phyloP scores from a whole-genome alignment of 1,140 invertebrate genomes.

The Pogonomyrmex californicus region DNA sequence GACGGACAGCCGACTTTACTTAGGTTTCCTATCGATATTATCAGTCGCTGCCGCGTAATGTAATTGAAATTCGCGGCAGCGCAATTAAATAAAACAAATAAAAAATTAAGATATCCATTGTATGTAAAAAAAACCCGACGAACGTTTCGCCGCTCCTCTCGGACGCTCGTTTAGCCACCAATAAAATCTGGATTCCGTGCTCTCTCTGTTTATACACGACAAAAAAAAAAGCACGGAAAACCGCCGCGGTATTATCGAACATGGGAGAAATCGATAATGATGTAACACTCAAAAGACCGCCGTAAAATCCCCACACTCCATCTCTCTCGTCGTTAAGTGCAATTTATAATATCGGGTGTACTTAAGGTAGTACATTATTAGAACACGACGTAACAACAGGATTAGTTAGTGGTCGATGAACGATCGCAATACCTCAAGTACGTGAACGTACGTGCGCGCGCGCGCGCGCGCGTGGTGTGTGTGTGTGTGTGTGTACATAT shows the following conservation, averaged over 20 bases:
- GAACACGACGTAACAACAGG: constrained; percentile 25
- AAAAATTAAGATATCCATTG: constrained; percentile 38
- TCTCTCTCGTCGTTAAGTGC: constrained; percentile 1
- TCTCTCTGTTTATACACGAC: constrained; percentile 9
- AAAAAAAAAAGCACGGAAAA: constrained; percentile 32
- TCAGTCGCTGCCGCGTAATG: neutral
- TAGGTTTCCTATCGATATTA: constrained; percentile 45
- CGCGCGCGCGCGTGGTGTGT: neutral
- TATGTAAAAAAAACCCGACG: neutral
- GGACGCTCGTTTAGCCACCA: neutral
- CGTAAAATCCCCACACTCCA: neutral
- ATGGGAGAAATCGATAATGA: constrained; percentile 58
- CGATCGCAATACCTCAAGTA: constrained; percentile 19
- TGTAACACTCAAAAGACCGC: constrained; percentile 7
- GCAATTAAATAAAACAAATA: constrained; percentile 45
- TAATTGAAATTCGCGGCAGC: constrained; percentile 41
- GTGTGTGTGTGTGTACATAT: neutral
- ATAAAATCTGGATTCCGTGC: constrained; percentile 42
- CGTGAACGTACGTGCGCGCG: neutral
- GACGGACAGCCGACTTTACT: constrained; percentile 44
- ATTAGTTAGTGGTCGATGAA: constrained; percentile 20
- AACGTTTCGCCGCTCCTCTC: neutral
- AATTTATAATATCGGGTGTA: constrained; percentile 53
- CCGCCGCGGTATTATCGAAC: constrained; percentile 40
- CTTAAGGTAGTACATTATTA: constrained; percentile 28